Conservation (phyloP, 2,113 vertebrate genomes). For the Halcyon senegalensis region DNA sequence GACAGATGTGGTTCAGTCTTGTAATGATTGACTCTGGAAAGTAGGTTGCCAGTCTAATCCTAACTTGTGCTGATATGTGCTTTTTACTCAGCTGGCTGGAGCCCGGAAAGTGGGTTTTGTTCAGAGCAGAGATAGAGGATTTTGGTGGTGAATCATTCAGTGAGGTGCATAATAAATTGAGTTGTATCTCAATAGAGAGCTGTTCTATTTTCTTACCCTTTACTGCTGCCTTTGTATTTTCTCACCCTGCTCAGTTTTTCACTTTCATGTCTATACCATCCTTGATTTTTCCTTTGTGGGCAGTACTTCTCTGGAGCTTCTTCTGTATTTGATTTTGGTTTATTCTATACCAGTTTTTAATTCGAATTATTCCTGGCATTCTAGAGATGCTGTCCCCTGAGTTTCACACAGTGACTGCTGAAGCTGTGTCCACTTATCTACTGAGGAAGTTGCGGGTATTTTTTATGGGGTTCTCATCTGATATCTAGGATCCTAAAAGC, state of each 20-base stretch:
- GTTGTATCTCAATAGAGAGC: not conserved
- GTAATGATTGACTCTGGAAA: not conserved
- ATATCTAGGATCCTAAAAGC: not conserved
- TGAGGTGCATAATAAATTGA: not conserved
- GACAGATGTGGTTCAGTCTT: not conserved
- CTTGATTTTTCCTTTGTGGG: not conserved
- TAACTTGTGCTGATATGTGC: not conserved
- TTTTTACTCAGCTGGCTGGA: not conserved
- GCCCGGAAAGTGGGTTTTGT: not conserved
- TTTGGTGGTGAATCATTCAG: not conserved
- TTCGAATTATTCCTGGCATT: not conserved
- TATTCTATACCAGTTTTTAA: not conserved
- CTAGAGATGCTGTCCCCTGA: not conserved
- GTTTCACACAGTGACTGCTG: not conserved
- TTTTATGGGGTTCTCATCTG: not conserved
- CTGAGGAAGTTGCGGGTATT: not conserved
- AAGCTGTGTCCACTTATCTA: not conserved
- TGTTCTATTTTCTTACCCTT: not conserved
- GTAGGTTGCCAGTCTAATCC: slow-evolving; percentile 1
- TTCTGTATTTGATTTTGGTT: not conserved
- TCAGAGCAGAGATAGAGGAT: not conserved
- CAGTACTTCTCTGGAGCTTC: not conserved
- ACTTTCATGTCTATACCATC: not conserved
- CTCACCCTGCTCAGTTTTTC: not conserved
- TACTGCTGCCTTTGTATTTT: not conserved